Evolutionary conservation across 2,888 invertebrate genomes (phyloP).

Genomic region (Drosophila anomelani): DNA sequence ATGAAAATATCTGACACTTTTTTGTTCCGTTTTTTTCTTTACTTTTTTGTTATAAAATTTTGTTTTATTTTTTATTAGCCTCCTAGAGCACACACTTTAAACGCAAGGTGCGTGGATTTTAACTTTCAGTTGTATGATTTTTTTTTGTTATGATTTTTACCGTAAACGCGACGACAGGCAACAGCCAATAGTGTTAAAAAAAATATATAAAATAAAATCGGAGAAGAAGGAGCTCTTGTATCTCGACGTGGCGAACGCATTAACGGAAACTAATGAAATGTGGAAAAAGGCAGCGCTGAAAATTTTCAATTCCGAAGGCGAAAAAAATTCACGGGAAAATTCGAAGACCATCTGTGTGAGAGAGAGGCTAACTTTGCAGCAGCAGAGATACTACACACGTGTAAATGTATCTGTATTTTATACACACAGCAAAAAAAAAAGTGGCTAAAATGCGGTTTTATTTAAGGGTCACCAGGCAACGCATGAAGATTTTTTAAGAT

Average conservation of each 20-base stretch:
- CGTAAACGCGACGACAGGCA: slow-evolving; percentile 22
- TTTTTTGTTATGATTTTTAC: slow-evolving; percentile 22
- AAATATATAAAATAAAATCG: slow-evolving; percentile 28
- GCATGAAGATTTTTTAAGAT: too few relatives aligned
- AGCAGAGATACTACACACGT: slow-evolving; percentile 11
- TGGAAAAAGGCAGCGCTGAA: slow-evolving; percentile 72
- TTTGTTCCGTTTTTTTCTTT: slow-evolving; percentile 4
- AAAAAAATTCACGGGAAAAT: slow-evolving; percentile 45
- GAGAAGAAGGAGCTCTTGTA: slow-evolving; percentile 21
- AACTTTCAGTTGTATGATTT: background rate
- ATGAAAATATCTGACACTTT: slow-evolving; percentile 27
- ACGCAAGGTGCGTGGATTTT: background rate
- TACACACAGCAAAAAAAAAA: background rate
- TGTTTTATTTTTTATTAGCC: slow-evolving; percentile 14
- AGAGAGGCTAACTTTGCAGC: slow-evolving; percentile 44
- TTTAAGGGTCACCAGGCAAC: too few relatives aligned
- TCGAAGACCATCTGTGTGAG: slow-evolving; percentile 48
- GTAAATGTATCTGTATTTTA: slow-evolving; percentile 15
- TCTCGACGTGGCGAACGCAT: slow-evolving; percentile 73
- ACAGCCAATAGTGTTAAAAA: slow-evolving; percentile 1
- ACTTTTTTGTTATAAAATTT: slow-evolving; percentile 5
- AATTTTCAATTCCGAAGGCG: slow-evolving; percentile 71
- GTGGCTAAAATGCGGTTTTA: background rate
- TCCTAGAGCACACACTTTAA: slow-evolving; percentile 20
- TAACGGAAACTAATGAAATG: slow-evolving; percentile 79